A percentile compares a stretch with the other conserved stretches of the same genome.
These are phyloP conservation scores for Catocala fraxini DNA, from an alignment of 2,888 invertebrate species.

Conservation along the genomic window DNA sequence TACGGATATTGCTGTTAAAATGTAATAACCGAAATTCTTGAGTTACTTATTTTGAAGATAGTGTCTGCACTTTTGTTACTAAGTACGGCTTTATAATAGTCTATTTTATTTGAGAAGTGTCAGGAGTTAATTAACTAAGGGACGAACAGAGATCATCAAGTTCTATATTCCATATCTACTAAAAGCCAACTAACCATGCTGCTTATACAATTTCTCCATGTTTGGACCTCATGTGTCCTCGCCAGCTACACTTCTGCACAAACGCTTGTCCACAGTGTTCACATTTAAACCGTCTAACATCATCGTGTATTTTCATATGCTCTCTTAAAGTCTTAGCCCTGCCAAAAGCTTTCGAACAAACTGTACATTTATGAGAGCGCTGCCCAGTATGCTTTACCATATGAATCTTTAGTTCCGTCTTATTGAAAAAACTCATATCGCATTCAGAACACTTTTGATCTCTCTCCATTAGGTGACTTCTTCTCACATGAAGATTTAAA, in stretches of 20 bases:
- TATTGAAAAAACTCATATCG: conserved; percentile 57
- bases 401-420: neutral
- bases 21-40: too few species aligned
- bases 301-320: conserved; percentile 57
- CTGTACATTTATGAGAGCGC: conserved; percentile 60
- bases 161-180: too few species aligned
- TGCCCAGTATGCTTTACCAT: conserved; percentile 63
- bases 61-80: too few species aligned
- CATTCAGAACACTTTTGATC: conserved; percentile 67
- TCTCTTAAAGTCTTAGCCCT: conserved; percentile 48
- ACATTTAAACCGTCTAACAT: conserved; percentile 46
- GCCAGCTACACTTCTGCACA: conserved; percentile 55
- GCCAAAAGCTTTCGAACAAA: conserved; percentile 62
- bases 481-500: conserved; percentile 28
- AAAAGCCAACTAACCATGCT: too few species aligned
- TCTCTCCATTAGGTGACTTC: conserved; percentile 53
- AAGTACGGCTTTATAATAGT: too few species aligned
- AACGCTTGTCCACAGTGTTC: conserved; percentile 45
- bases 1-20: too few species aligned
- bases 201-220: conserved; percentile 42
- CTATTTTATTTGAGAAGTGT: too few species aligned
- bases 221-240: conserved; percentile 48
- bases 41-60: too few species aligned
- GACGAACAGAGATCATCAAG: too few species aligned
- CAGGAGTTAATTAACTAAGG: too few species aligned